phyloP scores from a whole-genome alignment of 2,888 invertebrate genomes.

The Dastarcus helophoroides region DNA sequence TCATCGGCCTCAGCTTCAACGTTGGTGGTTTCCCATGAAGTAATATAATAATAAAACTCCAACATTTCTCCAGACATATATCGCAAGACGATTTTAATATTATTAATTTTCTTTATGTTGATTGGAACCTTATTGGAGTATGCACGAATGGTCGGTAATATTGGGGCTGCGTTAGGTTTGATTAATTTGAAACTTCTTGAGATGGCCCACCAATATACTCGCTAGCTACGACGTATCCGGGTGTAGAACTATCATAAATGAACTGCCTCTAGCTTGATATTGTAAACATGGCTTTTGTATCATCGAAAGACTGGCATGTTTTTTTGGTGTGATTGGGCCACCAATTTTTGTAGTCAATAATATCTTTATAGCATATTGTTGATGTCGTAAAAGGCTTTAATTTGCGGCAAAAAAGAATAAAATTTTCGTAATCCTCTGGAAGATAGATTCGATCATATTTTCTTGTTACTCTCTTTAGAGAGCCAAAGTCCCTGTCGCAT shows the following conservation, averaged over 20 bases:
- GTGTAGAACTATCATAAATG: not conserved
- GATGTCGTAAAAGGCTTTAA: constrained; percentile 12
- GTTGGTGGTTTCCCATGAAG: constrained; percentile 7
- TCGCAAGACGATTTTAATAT: constrained; percentile 11
- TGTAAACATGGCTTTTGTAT: constrained; percentile 9
- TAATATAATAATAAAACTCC: constrained; percentile 12
- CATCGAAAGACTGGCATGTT: constrained; percentile 2
- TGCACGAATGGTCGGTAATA: constrained; percentile 1
- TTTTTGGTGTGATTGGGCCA: constrained; percentile 8
- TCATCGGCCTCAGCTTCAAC: too few species aligned
- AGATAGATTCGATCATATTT: constrained; percentile 15
- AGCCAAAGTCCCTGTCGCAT: constrained; percentile 17
- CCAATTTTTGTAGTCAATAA: constrained; percentile 1
- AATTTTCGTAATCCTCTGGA: constrained; percentile 16
- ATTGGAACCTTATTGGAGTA: constrained; percentile 12
- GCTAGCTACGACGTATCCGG: not conserved
- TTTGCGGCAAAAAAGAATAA: constrained; percentile 11
- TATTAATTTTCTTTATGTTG: constrained; percentile 13
- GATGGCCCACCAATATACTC: not conserved
- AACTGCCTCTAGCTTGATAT: constrained; percentile 11
- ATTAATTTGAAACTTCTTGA: not conserved
- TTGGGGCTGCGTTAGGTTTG: not conserved
- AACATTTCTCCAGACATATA: constrained; percentile 11
- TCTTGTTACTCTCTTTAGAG: constrained; percentile 12
- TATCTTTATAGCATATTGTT: constrained; percentile 8